Conservation (phyloP, 2,113 vertebrate genomes). For the Oxyura jamaicensis region DNA sequence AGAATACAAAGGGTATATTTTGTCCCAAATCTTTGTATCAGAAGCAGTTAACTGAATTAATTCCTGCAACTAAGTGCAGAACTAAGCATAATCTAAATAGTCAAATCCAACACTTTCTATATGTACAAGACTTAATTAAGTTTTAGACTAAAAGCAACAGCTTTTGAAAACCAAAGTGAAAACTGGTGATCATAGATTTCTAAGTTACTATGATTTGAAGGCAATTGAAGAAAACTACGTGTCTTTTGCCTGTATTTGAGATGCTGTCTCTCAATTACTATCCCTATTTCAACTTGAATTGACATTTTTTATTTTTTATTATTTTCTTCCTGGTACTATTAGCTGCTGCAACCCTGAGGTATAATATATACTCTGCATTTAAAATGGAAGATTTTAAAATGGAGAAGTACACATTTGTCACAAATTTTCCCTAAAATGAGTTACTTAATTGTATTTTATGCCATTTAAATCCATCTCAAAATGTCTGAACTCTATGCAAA, state of each 20-base stretch:
- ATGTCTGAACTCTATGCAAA: not conserved
- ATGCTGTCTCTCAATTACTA: not conserved
- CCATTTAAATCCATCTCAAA: not conserved
- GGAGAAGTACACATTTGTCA: not conserved
- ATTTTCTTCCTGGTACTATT: not conserved
- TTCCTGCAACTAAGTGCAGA: not conserved
- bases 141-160: not conserved
- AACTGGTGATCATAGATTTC: not conserved
- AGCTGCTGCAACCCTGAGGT: not conserved
- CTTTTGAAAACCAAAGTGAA: not conserved
- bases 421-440: not conserved
- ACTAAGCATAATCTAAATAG: not conserved
- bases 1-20: not conserved
- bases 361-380: not conserved
- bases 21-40: not conserved
- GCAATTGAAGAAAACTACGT: not conserved
- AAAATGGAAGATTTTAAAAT: not conserved
- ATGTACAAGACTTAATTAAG: not conserved
- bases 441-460: not conserved
- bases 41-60: not conserved
- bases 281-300: not conserved
- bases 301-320: not conserved
- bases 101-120: not conserved
- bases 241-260: not conserved
- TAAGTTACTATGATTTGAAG: not conserved